Evolutionary conservation across 2,888 invertebrate species (phyloP), one percentile per base, ranked within the genome.

Genomic region (Patella pellucida): DNA sequence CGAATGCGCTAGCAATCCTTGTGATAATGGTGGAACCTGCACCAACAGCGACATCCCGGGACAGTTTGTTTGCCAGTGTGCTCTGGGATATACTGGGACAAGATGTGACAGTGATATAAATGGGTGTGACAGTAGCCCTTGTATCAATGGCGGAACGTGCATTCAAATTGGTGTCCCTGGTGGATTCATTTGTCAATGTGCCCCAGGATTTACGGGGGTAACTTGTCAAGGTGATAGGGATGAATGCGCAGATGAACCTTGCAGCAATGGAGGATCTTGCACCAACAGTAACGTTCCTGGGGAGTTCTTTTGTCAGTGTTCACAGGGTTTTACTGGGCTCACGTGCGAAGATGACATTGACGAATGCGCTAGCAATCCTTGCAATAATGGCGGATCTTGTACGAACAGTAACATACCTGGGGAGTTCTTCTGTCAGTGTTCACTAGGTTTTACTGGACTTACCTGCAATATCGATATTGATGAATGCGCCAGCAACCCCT

Each of bases 271-370:
- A 16, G 27, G 51, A 41, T 9, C 31, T 5, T 51, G 41, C 5
- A 14, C 15, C 31, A 16, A 41, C n/a, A 31, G 41, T 74, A 52
- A 54, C 31, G 1, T 41, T 0, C 76, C 78, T 1, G 78, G 78
- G 11, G 52, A 31, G 15, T 78, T 75, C 51, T 52, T 19, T 14
- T 78, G 78, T 27, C 50, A n/a, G 15, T 27, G 27, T 27, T 27
- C 3, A 27, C 27, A 27, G 71, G 83, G 83, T 11, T 83, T 72
- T 67, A 62, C 54, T 16, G 83, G 83, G 1, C 9, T 9, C 12
- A 67, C 72, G 3, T 97, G 97, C 88, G 96, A 97, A 87, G 93
- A 94, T 2, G 95, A 97, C 85, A 95, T 97, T 68, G 96, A 97
- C 90, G 97, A 97, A 89, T 97, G 97, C 89, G 95, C 95, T 3